phyloP scores from a whole-genome alignment of 2,797 vertebrate species.

The Gobionotothen gibberifrons region DNA sequence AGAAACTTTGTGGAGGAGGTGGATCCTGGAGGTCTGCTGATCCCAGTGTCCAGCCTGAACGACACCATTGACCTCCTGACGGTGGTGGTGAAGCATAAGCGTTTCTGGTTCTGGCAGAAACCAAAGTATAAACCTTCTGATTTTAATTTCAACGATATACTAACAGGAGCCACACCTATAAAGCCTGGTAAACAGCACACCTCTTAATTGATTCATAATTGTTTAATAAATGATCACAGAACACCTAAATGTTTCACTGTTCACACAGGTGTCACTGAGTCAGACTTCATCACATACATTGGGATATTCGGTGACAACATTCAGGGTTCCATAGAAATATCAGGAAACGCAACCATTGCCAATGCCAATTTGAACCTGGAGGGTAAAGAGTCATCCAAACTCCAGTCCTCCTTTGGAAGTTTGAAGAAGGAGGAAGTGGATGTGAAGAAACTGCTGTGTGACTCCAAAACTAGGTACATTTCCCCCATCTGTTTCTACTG shows the following conservation, averaged over 20 bases:
- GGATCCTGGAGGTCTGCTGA: slow-evolving; percentile 86
- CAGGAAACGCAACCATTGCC: slow-evolving; percentile 70
- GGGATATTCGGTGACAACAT: slow-evolving; percentile 83
- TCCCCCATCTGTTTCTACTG: not conserved
- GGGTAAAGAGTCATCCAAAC: slow-evolving; percentile 83
- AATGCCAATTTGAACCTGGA: slow-evolving; percentile 75
- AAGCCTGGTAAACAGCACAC: slow-evolving; percentile 84
- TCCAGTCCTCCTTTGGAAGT: slow-evolving; percentile 89
- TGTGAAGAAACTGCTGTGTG: slow-evolving; percentile 87
- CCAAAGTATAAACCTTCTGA: slow-evolving; percentile 89
- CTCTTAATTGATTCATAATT: not conserved
- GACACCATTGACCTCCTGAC: slow-evolving; percentile 86
- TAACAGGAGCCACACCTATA: slow-evolving; percentile 83
- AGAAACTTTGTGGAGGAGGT: slow-evolving; percentile 91
- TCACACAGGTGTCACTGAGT: slow-evolving; percentile 85
- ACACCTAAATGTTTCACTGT: slow-evolving; percentile 28
- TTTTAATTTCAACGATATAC: slow-evolving; percentile 88
- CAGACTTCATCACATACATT: slow-evolving; percentile 90
- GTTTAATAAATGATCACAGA: not conserved
- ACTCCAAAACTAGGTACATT: slow-evolving; percentile 84
- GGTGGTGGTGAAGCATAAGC: slow-evolving; percentile 89
- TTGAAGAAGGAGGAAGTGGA: slow-evolving; percentile 93
- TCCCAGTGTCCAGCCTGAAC: slow-evolving; percentile 88
- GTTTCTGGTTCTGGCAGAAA: slow-evolving; percentile 92
- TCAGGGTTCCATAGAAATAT: slow-evolving; percentile 71